Percentiles rank a stretch among this genome's conserved stretches.
Evolutionary conservation across 2,888 invertebrate genomes (phyloP).

Genomic region (Ptychoptera contaminata): DNA sequence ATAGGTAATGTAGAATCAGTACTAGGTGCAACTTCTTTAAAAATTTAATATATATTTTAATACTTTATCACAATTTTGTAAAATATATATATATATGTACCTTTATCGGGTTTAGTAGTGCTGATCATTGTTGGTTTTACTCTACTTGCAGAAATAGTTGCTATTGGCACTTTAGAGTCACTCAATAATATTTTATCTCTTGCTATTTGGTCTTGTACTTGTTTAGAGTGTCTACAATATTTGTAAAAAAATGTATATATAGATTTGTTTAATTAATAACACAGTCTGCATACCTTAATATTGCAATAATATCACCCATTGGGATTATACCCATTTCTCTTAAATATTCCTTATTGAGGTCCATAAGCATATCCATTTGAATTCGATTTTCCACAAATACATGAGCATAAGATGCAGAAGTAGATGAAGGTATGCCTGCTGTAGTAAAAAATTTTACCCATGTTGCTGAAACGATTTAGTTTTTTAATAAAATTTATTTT

Average conservation of each 20-base stretch:
- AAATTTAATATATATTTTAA: neutral
- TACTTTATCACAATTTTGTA: too few relatives aligned
- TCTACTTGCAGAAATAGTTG: slow-evolving; percentile 29
- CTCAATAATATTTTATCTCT: slow-evolving; percentile 37
- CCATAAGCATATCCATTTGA: slow-evolving; percentile 68
- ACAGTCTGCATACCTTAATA: slow-evolving; percentile 34
- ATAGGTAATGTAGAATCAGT: slow-evolving; percentile 11
- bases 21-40: neutral
- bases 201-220: slow-evolving; percentile 40
- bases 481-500: neutral
- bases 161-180: slow-evolving; percentile 33
- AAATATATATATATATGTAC: neutral
- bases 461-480: slow-evolving; percentile 17
- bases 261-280: neutral
- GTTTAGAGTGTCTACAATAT: slow-evolving; percentile 37
- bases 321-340: slow-evolving; percentile 73
- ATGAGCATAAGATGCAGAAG: slow-evolving; percentile 68
- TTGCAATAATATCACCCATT: slow-evolving; percentile 57
- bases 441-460: slow-evolving; percentile 81
- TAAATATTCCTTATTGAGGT: slow-evolving; percentile 73
- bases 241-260: neutral
- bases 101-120: neutral
- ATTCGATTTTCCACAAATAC: slow-evolving; percentile 79
- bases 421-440: slow-evolving; percentile 60
- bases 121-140: neutral